These are phyloP conservation scores for Acanthosepion esculentum DNA, from an alignment of 2,888 invertebrate genomes.

Conservation along the genomic window DNA sequence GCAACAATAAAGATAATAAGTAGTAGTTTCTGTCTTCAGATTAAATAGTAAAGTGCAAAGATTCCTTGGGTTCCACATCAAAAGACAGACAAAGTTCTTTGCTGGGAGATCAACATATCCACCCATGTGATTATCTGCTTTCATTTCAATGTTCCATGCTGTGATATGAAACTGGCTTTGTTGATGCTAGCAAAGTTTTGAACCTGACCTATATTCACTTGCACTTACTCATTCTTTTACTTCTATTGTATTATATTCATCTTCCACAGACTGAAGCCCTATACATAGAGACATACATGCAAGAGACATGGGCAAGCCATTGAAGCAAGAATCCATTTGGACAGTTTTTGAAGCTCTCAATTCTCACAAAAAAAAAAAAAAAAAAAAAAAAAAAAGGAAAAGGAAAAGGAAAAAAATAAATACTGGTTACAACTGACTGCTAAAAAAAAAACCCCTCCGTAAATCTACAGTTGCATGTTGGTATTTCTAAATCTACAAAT, in stretches of 20 bases:
- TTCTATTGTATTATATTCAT: not conserved
- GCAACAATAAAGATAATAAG: too few relatives aligned
- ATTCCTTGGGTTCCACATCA: not conserved
- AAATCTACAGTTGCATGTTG: too few relatives aligned
- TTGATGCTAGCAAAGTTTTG: not conserved
- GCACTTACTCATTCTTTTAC: not conserved
- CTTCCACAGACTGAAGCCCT: not conserved
- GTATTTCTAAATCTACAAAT: too few relatives aligned
- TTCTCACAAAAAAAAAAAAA: too few relatives aligned
- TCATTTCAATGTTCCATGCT: not conserved
- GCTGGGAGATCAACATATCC: not conserved
- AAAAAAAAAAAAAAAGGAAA: not conserved
- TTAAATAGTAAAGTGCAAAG: not conserved
- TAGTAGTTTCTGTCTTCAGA: not conserved
- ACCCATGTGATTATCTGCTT: not conserved
- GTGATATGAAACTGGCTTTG: not conserved
- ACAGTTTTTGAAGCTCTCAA: not conserved
- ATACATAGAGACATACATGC: not conserved
- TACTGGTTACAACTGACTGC: not conserved
- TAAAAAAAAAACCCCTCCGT: too few relatives aligned
- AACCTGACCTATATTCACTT: not conserved
- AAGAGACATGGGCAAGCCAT: not conserved
- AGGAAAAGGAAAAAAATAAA: too few relatives aligned
- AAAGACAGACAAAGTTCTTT: not conserved
- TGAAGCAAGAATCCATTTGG: not conserved